Conservation (phyloP, 2,888 invertebrate genomes). For the Dione juno region DNA sequence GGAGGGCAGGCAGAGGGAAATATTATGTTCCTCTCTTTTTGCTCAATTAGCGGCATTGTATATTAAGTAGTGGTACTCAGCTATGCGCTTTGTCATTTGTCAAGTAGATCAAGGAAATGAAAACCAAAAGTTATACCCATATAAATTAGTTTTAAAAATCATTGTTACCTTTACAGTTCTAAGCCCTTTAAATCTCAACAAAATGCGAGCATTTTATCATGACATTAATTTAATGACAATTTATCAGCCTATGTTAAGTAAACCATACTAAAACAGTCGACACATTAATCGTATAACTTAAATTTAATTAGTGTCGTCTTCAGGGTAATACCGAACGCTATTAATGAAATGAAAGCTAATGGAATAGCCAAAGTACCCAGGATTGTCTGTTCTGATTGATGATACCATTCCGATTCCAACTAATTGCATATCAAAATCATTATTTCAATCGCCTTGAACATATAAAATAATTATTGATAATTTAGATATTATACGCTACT, state of each 20-base stretch:
- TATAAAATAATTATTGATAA: background rate
- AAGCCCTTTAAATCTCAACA: conserved; percentile 49
- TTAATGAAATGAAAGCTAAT: conserved; percentile 70
- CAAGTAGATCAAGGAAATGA: too few relatives aligned
- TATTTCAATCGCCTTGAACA: conserved; percentile 10
- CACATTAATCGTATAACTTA: conserved; percentile 68
- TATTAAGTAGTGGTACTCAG: too few relatives aligned
- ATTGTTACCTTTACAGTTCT: background rate
- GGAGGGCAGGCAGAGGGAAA: too few relatives aligned
- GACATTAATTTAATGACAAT: conserved; percentile 64
- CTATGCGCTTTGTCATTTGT: too few relatives aligned
- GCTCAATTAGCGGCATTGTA: too few relatives aligned
- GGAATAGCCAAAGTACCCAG: conserved; percentile 58
- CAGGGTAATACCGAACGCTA: conserved; percentile 65
- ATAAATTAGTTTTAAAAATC: too few relatives aligned
- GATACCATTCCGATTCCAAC: conserved; percentile 51
- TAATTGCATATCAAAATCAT: conserved; percentile 25
- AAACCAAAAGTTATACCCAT: too few relatives aligned
- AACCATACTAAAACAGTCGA: conserved; percentile 53
- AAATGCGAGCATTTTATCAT: conserved; percentile 55
- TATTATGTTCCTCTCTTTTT: too few relatives aligned
- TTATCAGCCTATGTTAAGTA: conserved; percentile 67
- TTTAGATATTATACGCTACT: too few relatives aligned
- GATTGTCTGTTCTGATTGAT: conserved; percentile 59
- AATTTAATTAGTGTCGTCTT: conserved; percentile 67